Base-by-base conservation (phyloP, 2,797 vertebrate genomes). In the Sylvia borin region DNA sequence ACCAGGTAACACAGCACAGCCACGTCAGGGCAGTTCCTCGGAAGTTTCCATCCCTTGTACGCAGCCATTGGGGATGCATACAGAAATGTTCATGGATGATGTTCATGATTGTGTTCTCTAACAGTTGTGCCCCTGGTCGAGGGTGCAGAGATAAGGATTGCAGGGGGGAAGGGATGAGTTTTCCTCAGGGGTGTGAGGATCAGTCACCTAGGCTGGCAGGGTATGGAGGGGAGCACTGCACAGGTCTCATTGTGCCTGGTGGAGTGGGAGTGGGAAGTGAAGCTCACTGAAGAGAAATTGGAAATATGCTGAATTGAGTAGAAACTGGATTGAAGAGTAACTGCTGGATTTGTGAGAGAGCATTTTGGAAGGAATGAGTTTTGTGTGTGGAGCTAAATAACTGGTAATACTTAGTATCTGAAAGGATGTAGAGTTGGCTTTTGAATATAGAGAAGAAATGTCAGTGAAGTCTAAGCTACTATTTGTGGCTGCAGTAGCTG, bases 311-410 rank as follows among this genome's bases (percentile, higher is more conserved):
- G 84, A 61, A 24, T 22, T 67, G 85, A 75, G 50, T 24, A 83
- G 86, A 82, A 89, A 43, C 25, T 45, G 67, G 70, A 36, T 25
- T 27, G 65, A 82, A 29, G 20, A 71, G 25, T 78, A 78, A 36
- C 70, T 51, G 31, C n/a, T 86, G 60, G 32, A 42, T 90, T 85
- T 88, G 32, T 68, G 53, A 94, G 75, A 67, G 18, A 45, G 17
- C 16, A 19, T 62, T 92, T 83, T 92, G 75, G 18, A 78, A 93
- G 55, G 75, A 84, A 86, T 38, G 26, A 32, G 5, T 2, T 68
- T 85, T 80, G n/a, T 72, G 36, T n/a, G 36, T 48, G 31, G 75
- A 72, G 72, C 50, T 85, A 72, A 91, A 85, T 43, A 87, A 71
- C 26, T 32, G 53, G 19, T 71, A 40, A n/a, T 62, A 48, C 66